Conservation (phyloP, 1,140 invertebrate species). For the Periplaneta americana region DNA sequence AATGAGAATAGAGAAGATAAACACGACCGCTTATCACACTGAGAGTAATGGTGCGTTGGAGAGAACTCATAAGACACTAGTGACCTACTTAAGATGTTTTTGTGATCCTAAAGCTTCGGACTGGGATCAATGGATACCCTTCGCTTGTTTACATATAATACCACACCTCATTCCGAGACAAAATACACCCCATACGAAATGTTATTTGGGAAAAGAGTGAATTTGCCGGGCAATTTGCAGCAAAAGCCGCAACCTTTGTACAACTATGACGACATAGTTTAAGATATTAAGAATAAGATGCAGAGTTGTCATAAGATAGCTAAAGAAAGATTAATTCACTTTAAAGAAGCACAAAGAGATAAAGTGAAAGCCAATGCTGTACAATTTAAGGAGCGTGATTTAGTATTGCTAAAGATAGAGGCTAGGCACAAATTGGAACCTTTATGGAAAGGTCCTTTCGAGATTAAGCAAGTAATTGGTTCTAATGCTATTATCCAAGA, state of each 20-base stretch:
- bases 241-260: background rate
- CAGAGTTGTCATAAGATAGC: background rate
- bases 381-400: slow-evolving; percentile 3
- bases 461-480: background rate
- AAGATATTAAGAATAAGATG: background rate
- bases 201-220: slow-evolving; percentile 36
- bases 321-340: background rate
- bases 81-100: slow-evolving; percentile 37
- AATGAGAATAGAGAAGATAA: slow-evolving; percentile 29
- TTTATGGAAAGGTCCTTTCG: slow-evolving; percentile 5
- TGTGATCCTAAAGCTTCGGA: slow-evolving; percentile 29
- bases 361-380: background rate
- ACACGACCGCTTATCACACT: slow-evolving; percentile 36
- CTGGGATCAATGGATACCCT: slow-evolving; percentile 39
- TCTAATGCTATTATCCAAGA: slow-evolving; percentile 1
- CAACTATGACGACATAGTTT: background rate
- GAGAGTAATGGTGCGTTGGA: slow-evolving; percentile 35
- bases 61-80: slow-evolving; percentile 35
- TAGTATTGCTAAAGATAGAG: background rate
- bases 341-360: background rate
- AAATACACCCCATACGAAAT: slow-evolving; percentile 37
- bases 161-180: slow-evolving; percentile 35
- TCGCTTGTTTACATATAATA: slow-evolving; percentile 40
- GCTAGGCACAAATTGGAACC: background rate
- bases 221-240: slow-evolving; percentile 5